A percentile compares a stretch with the other conserved stretches of the same genome.
phyloP scores from a whole-genome alignment of 1,140 invertebrate genomes.

The Aphis gossypii region DNA sequence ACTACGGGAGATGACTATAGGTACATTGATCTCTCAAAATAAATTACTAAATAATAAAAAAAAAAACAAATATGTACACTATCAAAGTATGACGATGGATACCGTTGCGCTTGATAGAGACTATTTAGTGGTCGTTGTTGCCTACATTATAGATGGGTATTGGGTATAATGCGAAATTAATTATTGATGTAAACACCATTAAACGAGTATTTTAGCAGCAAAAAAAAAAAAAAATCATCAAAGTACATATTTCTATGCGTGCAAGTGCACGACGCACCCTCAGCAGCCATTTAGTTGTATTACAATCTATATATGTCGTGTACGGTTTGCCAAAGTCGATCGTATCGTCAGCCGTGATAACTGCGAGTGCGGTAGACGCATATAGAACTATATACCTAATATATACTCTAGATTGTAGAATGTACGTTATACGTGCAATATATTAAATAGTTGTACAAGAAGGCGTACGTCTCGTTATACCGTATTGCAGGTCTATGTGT shows the following conservation, averaged over 20 bases:
- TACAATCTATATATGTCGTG: background rate
- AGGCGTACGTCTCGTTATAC: background rate
- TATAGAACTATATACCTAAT: background rate
- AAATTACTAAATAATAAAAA: background rate
- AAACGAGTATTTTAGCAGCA: too few relatives aligned
- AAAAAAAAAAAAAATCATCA: background rate
- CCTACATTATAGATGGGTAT: background rate
- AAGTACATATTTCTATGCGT: background rate
- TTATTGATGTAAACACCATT: background rate
- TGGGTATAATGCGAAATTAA: background rate
- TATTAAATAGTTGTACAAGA: constrained; percentile 12
- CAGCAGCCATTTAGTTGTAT: background rate
- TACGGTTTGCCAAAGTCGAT: background rate
- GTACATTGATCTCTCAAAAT: background rate
- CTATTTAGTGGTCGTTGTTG: background rate
- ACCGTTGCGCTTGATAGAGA: background rate
- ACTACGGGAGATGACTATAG: background rate
- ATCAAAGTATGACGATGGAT: too few relatives aligned
- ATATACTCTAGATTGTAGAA: background rate
- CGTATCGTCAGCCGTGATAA: background rate
- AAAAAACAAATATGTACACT: background rate
- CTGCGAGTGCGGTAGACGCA: background rate
- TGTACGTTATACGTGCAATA: background rate
- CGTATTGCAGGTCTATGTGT: background rate
- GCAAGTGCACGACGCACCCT: background rate